Evolutionary conservation across 2,888 invertebrate species (phyloP).

Genomic region (Drosophila pullipes): DNA sequence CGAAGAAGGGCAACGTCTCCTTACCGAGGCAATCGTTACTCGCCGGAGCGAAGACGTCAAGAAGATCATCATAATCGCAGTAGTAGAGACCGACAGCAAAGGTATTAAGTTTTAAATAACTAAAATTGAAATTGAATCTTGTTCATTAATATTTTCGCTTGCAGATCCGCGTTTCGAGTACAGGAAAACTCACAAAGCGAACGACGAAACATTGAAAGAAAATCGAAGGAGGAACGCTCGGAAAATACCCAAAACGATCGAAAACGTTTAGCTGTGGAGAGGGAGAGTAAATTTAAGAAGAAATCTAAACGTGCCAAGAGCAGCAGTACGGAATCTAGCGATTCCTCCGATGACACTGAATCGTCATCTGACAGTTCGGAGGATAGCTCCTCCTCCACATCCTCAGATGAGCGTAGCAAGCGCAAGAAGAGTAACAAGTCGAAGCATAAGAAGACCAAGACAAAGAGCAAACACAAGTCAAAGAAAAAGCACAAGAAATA

Average conservation of each 20-base stretch:
- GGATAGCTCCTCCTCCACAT: slow-evolving; percentile 58
- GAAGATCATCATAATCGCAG: slow-evolving; percentile 22
- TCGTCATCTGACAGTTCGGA: slow-evolving; percentile 56
- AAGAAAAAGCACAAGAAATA: slow-evolving; percentile 68
- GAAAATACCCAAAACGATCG: slow-evolving; percentile 16
- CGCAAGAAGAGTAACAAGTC: slow-evolving; percentile 66
- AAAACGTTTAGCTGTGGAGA: slow-evolving; percentile 26
- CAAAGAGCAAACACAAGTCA: slow-evolving; percentile 57
- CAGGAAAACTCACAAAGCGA: slow-evolving; percentile 5
- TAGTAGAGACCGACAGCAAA: slow-evolving; percentile 34
- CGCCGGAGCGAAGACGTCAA: slow-evolving; percentile 27
- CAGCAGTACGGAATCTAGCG: slow-evolving; percentile 55
- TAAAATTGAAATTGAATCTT: neutral
- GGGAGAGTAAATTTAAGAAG: slow-evolving; percentile 52
- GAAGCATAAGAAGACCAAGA: slow-evolving; percentile 60
- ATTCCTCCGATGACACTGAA: slow-evolving; percentile 47
- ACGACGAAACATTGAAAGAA: slow-evolving; percentile 2
- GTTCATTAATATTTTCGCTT: neutral
- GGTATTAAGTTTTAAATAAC: slow-evolving; percentile 34
- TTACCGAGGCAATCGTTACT: slow-evolving; percentile 23
- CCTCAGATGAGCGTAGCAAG: slow-evolving; percentile 66
- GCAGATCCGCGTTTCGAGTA: neutral
- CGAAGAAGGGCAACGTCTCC: slow-evolving; percentile 28
- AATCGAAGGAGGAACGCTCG: slow-evolving; percentile 1
- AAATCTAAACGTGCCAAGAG: slow-evolving; percentile 53